Percentiles rank a stretch among this genome's conserved stretches.
phyloP scores from a whole-genome alignment of 1,140 invertebrate genomes.

The Pachypsylla venusta region DNA sequence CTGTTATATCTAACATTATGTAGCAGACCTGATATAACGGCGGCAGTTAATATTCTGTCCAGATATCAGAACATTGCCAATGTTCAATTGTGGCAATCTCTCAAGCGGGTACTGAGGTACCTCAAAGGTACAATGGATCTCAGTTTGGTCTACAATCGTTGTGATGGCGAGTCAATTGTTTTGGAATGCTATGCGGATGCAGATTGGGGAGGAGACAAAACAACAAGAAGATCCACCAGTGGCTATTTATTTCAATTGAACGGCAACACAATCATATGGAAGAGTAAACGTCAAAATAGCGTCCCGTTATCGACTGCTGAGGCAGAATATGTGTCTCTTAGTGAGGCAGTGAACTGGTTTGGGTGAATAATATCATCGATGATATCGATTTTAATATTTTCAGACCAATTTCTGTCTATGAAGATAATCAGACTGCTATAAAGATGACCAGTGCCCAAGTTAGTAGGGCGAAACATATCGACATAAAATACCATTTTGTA shows the following conservation, averaged over 20 bases:
- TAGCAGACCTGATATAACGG: conserved; percentile 8
- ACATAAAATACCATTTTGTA: conserved; percentile 15
- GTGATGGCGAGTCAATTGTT: conserved; percentile 1
- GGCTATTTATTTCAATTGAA: conserved; percentile 27
- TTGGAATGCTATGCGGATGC: conserved; percentile 22
- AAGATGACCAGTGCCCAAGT: background rate
- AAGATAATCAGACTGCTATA: conserved; percentile 13
- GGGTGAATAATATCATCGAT: background rate
- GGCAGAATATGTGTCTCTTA: conserved; percentile 13
- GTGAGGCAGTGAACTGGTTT: conserved; percentile 1
- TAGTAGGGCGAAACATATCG: conserved; percentile 16
- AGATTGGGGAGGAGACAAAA: conserved; percentile 25
- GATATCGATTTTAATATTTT: background rate
- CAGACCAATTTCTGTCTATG: conserved; percentile 9
- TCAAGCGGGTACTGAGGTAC: conserved; percentile 24
- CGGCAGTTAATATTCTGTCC: background rate
- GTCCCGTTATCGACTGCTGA: conserved; percentile 20
- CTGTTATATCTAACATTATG: background rate
- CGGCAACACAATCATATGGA: conserved; percentile 34
- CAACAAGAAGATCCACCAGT: conserved; percentile 27
- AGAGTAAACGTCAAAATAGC: conserved; percentile 34
- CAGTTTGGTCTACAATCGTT: conserved; percentile 15
- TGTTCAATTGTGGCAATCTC: conserved; percentile 19
- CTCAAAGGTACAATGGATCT: conserved; percentile 21
- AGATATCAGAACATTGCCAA: conserved; percentile 6